These are phyloP conservation scores for Pyrgus malvae DNA, from an alignment of 2,888 invertebrate genomes.

Conservation along the genomic window DNA sequence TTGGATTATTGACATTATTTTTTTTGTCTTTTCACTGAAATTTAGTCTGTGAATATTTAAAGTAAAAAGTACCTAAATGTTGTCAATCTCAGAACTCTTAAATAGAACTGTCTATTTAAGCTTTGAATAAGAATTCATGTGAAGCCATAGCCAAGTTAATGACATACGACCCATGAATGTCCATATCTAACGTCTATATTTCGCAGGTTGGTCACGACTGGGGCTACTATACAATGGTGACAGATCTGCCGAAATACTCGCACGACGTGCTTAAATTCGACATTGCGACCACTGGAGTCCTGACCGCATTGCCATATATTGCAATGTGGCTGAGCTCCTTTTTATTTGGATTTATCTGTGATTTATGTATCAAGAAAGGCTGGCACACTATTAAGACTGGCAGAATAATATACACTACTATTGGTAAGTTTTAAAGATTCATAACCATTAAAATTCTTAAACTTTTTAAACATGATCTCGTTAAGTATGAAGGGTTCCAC, in stretches of 20 bases:
- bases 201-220: slow-evolving; percentile 80
- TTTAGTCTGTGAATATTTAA: too few relatives aligned
- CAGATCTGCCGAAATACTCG: slow-evolving; percentile 87
- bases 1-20: too few relatives aligned
- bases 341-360: slow-evolving; percentile 84
- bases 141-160: too few relatives aligned
- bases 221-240: slow-evolving; percentile 87
- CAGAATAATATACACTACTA: slow-evolving; percentile 85
- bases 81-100: too few relatives aligned
- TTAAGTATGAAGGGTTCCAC: too few relatives aligned
- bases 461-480: too few relatives aligned
- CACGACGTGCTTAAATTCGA: slow-evolving; percentile 84
- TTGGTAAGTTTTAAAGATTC: slow-evolving; percentile 83
- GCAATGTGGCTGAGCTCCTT: slow-evolving; percentile 86
- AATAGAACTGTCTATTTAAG: too few relatives aligned
- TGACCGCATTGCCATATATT: slow-evolving; percentile 85
- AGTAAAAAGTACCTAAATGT: too few relatives aligned
- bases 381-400: slow-evolving; percentile 82
- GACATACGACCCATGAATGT: too few relatives aligned
- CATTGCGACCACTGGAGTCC: slow-evolving; percentile 82
- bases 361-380: slow-evolving; percentile 83
- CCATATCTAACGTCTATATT: background rate
- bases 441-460: too few relatives aligned
- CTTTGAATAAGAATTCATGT: too few relatives aligned
- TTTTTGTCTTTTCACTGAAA: too few relatives aligned